phyloP scores from a whole-genome alignment of 2,888 invertebrate genomes.

The Nyleta sp. region DNA sequence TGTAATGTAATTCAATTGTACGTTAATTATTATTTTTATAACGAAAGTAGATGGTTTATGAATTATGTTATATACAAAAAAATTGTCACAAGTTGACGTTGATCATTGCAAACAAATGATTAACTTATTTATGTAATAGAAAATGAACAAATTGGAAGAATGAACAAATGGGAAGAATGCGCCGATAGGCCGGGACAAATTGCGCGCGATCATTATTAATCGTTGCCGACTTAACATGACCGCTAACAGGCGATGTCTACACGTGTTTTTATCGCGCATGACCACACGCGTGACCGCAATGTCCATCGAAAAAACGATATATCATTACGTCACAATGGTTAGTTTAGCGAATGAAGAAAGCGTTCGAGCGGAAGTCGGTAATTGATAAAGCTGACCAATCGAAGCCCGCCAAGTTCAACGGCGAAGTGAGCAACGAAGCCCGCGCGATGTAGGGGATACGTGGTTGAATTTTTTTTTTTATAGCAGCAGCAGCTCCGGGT shows the following conservation, averaged over 20 bases:
- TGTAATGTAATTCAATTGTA: no score
- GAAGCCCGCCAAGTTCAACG: slow-evolving; percentile 68
- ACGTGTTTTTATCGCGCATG: slow-evolving; percentile 32
- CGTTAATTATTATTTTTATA: no score
- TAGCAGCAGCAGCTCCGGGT: slow-evolving; percentile 34
- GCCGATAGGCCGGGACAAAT: no score
- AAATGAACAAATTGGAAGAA: no score
- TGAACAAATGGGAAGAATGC: no score
- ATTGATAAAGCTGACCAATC: slow-evolving; percentile 70
- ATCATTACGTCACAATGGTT: slow-evolving; percentile 28
- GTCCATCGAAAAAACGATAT: slow-evolving; percentile 22
- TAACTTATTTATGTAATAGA: no score
- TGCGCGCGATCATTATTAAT: no score
- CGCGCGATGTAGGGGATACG: slow-evolving; percentile 28
- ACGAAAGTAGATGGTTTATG: no score
- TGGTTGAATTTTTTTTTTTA: slow-evolving; percentile 8
- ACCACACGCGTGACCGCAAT: slow-evolving; percentile 16
- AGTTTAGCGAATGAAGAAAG: slow-evolving; percentile 31
- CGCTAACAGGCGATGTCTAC: slow-evolving; percentile 16
- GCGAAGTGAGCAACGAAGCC: slow-evolving; percentile 69
- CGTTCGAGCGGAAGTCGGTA: slow-evolving; percentile 63
- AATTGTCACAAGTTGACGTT: no score
- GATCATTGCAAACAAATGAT: no score
- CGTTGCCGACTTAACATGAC: slow-evolving; percentile 26
- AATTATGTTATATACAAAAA: no score